Percentiles rank a stretch among this genome's conserved stretches.
phyloP scores from a whole-genome alignment of 2,113 vertebrate genomes.

The Pelecanus crispus region DNA sequence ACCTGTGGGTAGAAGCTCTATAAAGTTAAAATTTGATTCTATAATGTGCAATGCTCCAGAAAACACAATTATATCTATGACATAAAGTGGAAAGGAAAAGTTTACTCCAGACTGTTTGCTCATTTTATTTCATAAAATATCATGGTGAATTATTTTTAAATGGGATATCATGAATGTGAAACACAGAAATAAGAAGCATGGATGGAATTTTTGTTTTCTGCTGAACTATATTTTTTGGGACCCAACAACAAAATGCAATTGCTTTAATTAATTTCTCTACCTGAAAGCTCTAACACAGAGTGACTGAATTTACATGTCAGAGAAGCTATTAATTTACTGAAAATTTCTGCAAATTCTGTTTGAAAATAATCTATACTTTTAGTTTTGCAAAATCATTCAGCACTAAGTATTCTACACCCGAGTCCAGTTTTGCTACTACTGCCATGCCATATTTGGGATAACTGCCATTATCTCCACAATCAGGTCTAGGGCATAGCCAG shows the following conservation, averaged over 20 bases:
- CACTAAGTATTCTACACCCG: not conserved
- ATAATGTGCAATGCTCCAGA: not conserved
- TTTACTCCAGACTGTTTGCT: not conserved
- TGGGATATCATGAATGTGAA: not conserved
- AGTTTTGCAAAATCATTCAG: not conserved
- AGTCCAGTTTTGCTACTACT: not conserved
- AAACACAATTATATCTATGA: not conserved
- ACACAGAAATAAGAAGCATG: not conserved
- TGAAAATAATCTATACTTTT: not conserved
- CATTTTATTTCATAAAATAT: not conserved
- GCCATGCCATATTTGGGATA: not conserved
- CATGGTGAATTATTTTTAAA: not conserved
- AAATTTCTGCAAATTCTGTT: not conserved
- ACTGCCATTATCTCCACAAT: not conserved
- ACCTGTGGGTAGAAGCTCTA: not conserved
- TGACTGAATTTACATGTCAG: not conserved
- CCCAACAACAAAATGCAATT: not conserved
- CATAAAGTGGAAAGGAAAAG: not conserved
- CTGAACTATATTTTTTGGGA: not conserved
- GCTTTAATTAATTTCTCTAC: not conserved
- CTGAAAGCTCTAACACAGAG: not conserved
- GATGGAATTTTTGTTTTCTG: not conserved
- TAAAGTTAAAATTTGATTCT: not conserved
- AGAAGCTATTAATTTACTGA: not conserved
- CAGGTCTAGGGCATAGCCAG: not conserved